Base-by-base conservation (phyloP, 2,888 invertebrate species). In the Eupithecia exiguata region DNA sequence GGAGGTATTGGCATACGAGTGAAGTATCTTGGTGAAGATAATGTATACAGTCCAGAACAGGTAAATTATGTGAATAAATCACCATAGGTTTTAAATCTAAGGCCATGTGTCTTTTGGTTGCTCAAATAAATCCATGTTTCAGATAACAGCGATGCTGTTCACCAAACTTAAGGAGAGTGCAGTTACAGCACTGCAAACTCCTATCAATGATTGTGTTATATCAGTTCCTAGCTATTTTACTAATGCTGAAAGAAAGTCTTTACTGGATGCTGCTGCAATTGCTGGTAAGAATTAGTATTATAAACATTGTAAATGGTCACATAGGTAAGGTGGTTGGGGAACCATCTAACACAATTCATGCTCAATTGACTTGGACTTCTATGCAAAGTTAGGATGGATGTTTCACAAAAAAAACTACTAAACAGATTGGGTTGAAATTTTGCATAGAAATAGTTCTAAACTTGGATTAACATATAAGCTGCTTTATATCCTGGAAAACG, bases 81-180 rank as follows among this genome's bases (percentile, higher is more conserved):
- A 35, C 35, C 18, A 18, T 35, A 62, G 12, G 18, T 16, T 35
- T 21, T 25, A 12, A 35, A 35, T 62, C 2, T 1, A 35, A 62
- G 35, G 35, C 3, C 18, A 35, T 9, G 2, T 62, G 30, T 35
- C 35, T 18, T 18, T 62, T 18, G 62, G 62, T 35, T 35, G 18
- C 9, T 62, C 16, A 62, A 35, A 16, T 62, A 35, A 35, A 35
- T 21, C 10, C 9, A 35, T 74, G n/a, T 85, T 86, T 74, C 86
- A 94, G 95, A 96, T 99, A 82, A 97, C 98, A 65, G 99, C 98
- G 21, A 99, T 99, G 98, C 95, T 99, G 80, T 96, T 99, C 82
- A 99, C 99, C 49, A 99, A 99, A 93, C 94, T 99, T 79, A 99
- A 99, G 92, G 98, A 98, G 84, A 97, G 96, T 78, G 97, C 99